Evolutionary conservation across 2,113 vertebrate species (phyloP).

Genomic region (Myrmecobius fasciatus): DNA sequence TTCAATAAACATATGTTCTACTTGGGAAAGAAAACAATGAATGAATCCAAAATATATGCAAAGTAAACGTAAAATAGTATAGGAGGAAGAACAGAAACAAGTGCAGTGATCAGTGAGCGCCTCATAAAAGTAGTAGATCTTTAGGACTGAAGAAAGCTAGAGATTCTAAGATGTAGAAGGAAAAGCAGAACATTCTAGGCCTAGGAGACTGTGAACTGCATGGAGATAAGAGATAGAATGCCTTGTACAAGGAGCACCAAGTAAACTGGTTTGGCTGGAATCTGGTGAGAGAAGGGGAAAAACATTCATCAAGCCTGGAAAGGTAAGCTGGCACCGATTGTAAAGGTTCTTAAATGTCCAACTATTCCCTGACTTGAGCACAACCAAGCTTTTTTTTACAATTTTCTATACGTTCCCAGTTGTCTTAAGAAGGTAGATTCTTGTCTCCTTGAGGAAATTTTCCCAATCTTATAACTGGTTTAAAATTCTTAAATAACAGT

Average conservation of each 20-base stretch:
- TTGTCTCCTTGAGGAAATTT: neutral
- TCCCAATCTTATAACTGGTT: neutral
- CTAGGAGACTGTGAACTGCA: neutral
- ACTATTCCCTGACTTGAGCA: neutral
- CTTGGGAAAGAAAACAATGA: neutral
- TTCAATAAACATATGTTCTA: neutral
- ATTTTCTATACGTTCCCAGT: neutral
- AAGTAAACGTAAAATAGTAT: neutral
- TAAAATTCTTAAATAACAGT: neutral
- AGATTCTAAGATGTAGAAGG: neutral
- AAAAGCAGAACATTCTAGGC: neutral
- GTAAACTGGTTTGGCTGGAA: neutral
- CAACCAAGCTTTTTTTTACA: neutral
- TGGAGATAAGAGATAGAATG: neutral
- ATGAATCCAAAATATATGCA: neutral
- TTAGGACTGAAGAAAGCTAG: neutral
- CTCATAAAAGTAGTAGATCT: neutral
- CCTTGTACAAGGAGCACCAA: neutral
- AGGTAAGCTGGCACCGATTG: neutral
- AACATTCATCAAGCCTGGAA: neutral
- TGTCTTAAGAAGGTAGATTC: neutral
- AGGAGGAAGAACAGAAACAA: neutral
- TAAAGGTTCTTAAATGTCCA: neutral
- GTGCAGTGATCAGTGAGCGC: neutral
- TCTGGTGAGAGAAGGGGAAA: neutral